Evolutionary conservation across 2,888 invertebrate genomes (phyloP).

Genomic region (Lycia hirtaria): DNA sequence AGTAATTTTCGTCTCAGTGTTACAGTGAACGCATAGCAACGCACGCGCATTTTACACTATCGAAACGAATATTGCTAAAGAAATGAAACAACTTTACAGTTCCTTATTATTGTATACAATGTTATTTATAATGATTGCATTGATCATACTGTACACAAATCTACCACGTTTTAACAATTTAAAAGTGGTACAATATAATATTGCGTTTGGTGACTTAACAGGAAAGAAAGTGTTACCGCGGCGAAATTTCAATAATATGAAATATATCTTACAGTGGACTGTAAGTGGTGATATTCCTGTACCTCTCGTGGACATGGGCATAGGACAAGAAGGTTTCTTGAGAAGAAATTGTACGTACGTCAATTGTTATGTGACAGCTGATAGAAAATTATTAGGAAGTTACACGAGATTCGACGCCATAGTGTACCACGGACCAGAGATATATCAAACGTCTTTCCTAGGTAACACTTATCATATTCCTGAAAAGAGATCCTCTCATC

Average conservation of each 20-base stretch:
- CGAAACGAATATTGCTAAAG: too few relatives aligned
- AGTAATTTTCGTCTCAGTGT: too few relatives aligned
- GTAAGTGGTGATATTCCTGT: slow-evolving; percentile 43
- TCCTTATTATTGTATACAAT: slow-evolving; percentile 3
- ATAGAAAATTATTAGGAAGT: slow-evolving; percentile 39
- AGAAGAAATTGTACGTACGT: slow-evolving; percentile 55
- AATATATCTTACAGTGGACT: slow-evolving; percentile 69
- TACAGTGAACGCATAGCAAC: too few relatives aligned
- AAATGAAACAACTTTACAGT: slow-evolving; percentile 13
- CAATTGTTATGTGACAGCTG: slow-evolving; percentile 60
- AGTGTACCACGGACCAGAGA: slow-evolving; percentile 42
- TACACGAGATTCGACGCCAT: slow-evolving; percentile 47
- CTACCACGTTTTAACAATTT: slow-evolving; percentile 9
- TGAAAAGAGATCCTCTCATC: slow-evolving; percentile 47
- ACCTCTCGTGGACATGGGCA: slow-evolving; percentile 61
- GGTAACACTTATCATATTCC: slow-evolving; percentile 43
- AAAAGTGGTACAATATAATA: background rate
- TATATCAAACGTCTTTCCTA: slow-evolving; percentile 2
- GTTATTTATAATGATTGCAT: background rate
- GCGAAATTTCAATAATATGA: slow-evolving; percentile 26
- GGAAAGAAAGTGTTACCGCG: background rate
- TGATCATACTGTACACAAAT: slow-evolving; percentile 12
- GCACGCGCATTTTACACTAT: too few relatives aligned
- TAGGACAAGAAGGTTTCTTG: slow-evolving; percentile 57
- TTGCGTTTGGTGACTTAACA: background rate